Percentiles rank a stretch among this genome's conserved stretches.
Evolutionary conservation across 2,888 invertebrate species (phyloP).

Genomic region (Phytoseiulus persimilis): DNA sequence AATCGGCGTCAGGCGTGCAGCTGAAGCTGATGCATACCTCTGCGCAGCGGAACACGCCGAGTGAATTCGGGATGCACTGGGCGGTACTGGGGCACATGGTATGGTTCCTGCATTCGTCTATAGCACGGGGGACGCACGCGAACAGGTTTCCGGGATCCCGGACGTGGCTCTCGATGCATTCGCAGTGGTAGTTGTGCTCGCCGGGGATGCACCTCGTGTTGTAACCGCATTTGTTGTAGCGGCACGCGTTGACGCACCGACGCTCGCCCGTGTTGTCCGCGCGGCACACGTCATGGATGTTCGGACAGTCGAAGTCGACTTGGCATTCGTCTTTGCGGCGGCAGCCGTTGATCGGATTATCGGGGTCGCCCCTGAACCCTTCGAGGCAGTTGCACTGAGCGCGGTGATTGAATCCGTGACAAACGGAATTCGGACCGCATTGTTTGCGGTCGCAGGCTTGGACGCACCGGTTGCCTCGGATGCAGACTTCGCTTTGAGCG

Average conservation of each 20-base stretch:
- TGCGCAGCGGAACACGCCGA: conserved; percentile 74
- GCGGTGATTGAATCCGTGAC: conserved; percentile 62
- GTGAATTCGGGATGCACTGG: conserved; percentile 54
- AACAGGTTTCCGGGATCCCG: conserved; percentile 44
- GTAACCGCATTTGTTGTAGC: conserved; percentile 44
- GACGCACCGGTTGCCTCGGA: conserved; percentile 60
- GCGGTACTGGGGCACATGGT: conserved; percentile 45
- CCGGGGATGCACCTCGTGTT: conserved; percentile 44
- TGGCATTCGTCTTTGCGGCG: conserved; percentile 45
- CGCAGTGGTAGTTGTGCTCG: conserved; percentile 45
- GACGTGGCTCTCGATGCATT: conserved; percentile 44
- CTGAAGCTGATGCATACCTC: conserved; percentile 67
- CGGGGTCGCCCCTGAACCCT: conserved; percentile 54
- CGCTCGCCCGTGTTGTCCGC: conserved; percentile 46
- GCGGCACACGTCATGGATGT: conserved; percentile 46
- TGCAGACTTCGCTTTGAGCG: conserved; percentile 10
- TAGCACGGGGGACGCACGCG: conserved; percentile 41
- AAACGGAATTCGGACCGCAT: conserved; percentile 71
- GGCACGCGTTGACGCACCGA: conserved; percentile 46
- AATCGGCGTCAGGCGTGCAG: conserved; percentile 73
- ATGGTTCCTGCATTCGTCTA: conserved; percentile 45
- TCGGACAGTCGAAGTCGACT: conserved; percentile 46
- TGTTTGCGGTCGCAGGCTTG: conserved; percentile 65
- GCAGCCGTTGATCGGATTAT: conserved; percentile 36
- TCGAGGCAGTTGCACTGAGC: conserved; percentile 72